Conservation (phyloP, 1,140 invertebrate species). For the Heliothis subflexa region DNA sequence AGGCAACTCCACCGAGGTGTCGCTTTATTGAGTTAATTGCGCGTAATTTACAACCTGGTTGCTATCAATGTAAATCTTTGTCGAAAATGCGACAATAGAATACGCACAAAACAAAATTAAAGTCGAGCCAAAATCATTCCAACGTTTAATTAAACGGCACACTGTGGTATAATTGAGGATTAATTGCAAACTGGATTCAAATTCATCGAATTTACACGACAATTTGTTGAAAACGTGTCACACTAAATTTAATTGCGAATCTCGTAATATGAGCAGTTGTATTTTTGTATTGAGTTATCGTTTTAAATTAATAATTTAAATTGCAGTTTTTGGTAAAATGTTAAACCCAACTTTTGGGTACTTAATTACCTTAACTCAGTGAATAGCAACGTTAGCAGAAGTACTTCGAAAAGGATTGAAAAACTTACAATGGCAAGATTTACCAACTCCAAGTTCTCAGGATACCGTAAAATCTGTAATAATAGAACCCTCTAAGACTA, state of each 20-base stretch:
- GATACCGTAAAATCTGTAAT: background rate
- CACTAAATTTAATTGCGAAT: conserved; percentile 24
- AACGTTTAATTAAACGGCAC: conserved; percentile 68
- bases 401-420: background rate
- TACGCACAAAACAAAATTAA: conserved; percentile 63
- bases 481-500: background rate
- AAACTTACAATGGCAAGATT: background rate
- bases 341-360: too few relatives aligned
- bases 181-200: conserved; percentile 65
- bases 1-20: conserved; percentile 3
- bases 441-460: background rate
- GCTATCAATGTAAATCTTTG: conserved; percentile 55
- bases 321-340: background rate
- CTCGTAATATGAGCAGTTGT: conserved; percentile 25
- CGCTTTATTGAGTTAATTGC: conserved; percentile 54
- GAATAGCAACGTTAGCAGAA: background rate
- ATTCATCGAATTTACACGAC: conserved; percentile 68
- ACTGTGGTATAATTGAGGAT: conserved; percentile 64
- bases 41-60: conserved; percentile 53
- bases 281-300: conserved; percentile 10
- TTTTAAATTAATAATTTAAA: conserved; percentile 18
- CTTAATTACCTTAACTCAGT: too few relatives aligned
- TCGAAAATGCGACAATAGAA: conserved; percentile 57
- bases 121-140: conserved; percentile 62
- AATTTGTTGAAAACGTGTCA: conserved; percentile 66